Conservation (phyloP, 2,113 vertebrate species). For the Oncorhynchus masou region DNA sequence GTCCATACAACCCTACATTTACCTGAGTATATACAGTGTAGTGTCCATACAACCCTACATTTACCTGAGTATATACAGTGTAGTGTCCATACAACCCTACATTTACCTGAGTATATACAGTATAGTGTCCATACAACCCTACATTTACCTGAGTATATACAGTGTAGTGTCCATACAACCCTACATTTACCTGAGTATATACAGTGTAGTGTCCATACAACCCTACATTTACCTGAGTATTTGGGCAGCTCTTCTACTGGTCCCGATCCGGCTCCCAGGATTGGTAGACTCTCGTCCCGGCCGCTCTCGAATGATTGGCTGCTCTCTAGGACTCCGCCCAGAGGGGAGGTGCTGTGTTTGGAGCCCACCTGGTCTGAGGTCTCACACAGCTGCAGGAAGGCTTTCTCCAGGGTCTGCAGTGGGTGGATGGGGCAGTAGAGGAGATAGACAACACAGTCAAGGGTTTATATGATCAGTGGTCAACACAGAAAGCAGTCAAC, state of each 20-base stretch:
- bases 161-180: no score
- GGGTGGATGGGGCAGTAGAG: neutral
- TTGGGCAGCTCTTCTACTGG: slow-evolving; percentile 49
- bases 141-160: no score
- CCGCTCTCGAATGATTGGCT: slow-evolving; percentile 63
- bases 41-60: no score
- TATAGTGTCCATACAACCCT: no score
- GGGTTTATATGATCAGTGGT: no score
- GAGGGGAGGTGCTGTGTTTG: slow-evolving; percentile 34
- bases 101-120: no score
- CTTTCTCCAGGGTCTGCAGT: slow-evolving; percentile 73
- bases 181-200: no score
- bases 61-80: no score
- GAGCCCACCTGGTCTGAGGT: slow-evolving; percentile 58
- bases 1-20: no score
- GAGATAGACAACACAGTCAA: neutral
- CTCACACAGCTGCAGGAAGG: slow-evolving; percentile 78
- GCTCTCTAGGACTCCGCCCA: slow-evolving; percentile 30
- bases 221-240: slow-evolving; percentile 56
- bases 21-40: no score
- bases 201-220: neutral
- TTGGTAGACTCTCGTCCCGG: slow-evolving; percentile 67
- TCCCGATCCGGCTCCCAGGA: slow-evolving; percentile 41
- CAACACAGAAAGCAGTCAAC: neutral
- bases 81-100: no score